Base-by-base conservation (phyloP, 2,113 vertebrate species). In the Apteryx mantelli region DNA sequence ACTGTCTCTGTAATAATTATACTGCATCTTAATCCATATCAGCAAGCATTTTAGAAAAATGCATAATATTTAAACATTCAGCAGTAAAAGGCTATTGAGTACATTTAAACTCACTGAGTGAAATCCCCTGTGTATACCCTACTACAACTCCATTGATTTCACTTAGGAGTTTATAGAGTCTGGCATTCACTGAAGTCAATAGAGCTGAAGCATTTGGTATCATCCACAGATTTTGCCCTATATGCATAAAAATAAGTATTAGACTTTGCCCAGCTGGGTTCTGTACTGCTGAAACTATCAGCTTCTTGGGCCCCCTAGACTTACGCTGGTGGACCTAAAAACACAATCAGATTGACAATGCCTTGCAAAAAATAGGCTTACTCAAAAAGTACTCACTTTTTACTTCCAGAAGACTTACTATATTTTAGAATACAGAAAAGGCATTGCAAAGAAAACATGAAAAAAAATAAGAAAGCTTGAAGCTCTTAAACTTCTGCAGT, bases 11-110 rank as follows among this genome's bases (percentile, higher is more conserved):
- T 61, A 94, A 78, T 68, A 76, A 38, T 5, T 24, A 74, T 73
- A 30, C 10, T 56, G 11, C 19, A 13, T 82, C 92, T 85, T 65
- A 50, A 73, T 79, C 94, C 94, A 12, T 85, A 90, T 50, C 85
- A 95, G 69, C 80, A 70, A 46, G 73, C 2, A 0, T 82, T 66
- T 94, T 38, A 82, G 75, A 82, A 93, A 84, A 97, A 89, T 25
- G 18, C 48, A 76, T 50, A 32, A 38, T 38, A 38, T 89, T 92
- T 92, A 75, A 89, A 75, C 40, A 71, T 36, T 82, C 76, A 85
- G 75, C 60, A 82, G 46, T 87, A 95, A 93, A 95, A 91, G 74
- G 75, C 66, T 79, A 69, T 4, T 69, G 70, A 95, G 78, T 53
- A 76, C 66, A 85, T 76, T 89, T 85, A 83, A 89, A 92, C 18